Base-by-base conservation (phyloP, 1,140 invertebrate genomes). In the Thaumatotibia leucotreta region DNA sequence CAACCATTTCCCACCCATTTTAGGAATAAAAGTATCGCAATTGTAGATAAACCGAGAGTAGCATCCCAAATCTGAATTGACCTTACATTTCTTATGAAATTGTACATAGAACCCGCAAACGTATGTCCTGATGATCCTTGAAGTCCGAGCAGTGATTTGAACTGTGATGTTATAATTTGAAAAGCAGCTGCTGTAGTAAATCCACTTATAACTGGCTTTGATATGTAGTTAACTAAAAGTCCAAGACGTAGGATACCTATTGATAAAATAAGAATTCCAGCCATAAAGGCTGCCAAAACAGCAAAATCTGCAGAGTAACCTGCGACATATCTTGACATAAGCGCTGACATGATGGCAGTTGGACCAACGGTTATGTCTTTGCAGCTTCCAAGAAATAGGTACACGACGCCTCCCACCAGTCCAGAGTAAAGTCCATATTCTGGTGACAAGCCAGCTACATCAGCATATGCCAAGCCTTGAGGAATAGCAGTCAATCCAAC, bases 171-270 rank as follows among this genome's bases (percentile, higher is more conserved):
- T 10, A 94, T 96, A 74, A 98, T 98, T 50, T 96, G 97, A 22
- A 98, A 88, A n/a, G 97, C 96, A 0, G 97, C 97, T 0, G 97
- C 97, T 23, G 96, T 95, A 0, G 97, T 98, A 73, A 99, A 99
- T 1, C 97, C 97, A 70, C 94, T 95, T 39, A 97, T 97, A 0
- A 98, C 97, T 2, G 97, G 96, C 69, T 95, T 93, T 0, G 97
- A 98, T 76, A 98, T 97, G 79, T 97, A 98, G 72, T 97, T 95
- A 49, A 98, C 94, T 14, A 98, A 82, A 82, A 98, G 97, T 67
- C 97, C 97, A 77, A 98, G 91, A 80, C 97, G 95, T n/a, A 98
- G 89, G 39, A 97, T 70, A 4, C 97, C 97, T 84, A 97, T 93
- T 0, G 95, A 6, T 2, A 97, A 83, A 70, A 96, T 94, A 2